Percentiles rank a stretch among this genome's conserved stretches.
Conservation (phyloP, 1,140 invertebrate species). For the Drosophila ercepeae region DNA sequence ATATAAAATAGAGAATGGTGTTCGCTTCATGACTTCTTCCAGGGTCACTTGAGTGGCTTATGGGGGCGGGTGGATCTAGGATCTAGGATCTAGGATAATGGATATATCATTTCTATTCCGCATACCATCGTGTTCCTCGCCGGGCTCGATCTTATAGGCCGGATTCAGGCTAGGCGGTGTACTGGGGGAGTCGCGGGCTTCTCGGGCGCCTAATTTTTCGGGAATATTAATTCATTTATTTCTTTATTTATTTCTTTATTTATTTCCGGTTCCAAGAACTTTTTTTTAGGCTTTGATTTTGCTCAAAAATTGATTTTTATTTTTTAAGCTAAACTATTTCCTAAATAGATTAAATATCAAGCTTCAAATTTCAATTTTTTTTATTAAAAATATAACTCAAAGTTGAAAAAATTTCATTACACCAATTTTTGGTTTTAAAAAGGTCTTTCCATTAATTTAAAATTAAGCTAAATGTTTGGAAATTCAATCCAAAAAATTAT, state of each 20-base stretch:
- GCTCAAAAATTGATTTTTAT: background rate
- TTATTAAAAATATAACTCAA: too few species aligned
- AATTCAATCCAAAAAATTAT: too few species aligned
- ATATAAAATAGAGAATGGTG: conserved; percentile 4
- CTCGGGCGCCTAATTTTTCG: conserved; percentile 67
- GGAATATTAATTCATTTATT: conserved; percentile 1
- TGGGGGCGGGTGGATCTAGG: background rate
- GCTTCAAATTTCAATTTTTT: background rate
- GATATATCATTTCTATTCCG: conserved; percentile 2
- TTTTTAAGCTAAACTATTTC: background rate
- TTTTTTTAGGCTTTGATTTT: conserved; percentile 15
- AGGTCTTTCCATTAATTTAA: too few species aligned
- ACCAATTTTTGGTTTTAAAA: too few species aligned
- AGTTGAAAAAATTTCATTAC: too few species aligned
- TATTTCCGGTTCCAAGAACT: background rate
- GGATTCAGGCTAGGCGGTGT: conserved; percentile 82
- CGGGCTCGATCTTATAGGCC: conserved; percentile 81
- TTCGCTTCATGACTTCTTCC: background rate
- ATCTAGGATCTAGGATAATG: background rate
- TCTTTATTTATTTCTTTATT: background rate
- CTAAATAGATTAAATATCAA: background rate
- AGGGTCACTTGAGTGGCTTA: conserved; percentile 45
- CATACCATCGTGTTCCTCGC: conserved; percentile 81
- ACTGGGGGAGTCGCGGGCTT: conserved; percentile 77
- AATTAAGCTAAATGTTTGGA: too few species aligned